These are phyloP conservation scores for Melangyna quadrimaculata DNA, from an alignment of 2,888 invertebrate genomes.

Conservation along the genomic window DNA sequence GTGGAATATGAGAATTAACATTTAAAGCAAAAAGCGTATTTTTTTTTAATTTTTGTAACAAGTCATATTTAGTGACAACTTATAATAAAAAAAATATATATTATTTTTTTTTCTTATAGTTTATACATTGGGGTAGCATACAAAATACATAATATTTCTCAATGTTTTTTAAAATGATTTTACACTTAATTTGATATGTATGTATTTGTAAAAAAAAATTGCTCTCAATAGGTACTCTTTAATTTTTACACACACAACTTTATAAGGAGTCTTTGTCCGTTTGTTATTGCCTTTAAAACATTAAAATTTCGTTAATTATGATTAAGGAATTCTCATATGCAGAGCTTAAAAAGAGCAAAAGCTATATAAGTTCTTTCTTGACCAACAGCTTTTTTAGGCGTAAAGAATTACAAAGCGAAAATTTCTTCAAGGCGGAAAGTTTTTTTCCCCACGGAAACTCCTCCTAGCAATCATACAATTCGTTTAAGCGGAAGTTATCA, in stretches of 20 bases:
- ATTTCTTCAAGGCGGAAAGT: no score
- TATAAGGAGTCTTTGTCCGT: not conserved
- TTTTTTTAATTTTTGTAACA: not conserved
- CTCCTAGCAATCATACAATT: no score
- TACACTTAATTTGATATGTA: not conserved
- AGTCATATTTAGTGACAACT: constrained; percentile 6
- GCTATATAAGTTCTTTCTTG: no score
- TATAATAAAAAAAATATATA: not conserved
- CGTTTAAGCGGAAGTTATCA: no score
- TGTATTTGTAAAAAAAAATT: not conserved
- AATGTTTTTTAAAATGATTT: not conserved
- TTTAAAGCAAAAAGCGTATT: constrained; percentile 23
- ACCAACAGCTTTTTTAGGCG: no score
- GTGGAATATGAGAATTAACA: constrained; percentile 21
- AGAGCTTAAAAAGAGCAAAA: not conserved
- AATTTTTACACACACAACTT: not conserved
- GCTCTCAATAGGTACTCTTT: not conserved
- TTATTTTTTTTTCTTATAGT: not conserved
- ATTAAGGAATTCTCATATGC: not conserved
- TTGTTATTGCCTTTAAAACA: not conserved
- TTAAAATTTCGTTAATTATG: not conserved
- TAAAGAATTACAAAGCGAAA: no score
- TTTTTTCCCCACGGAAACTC: no score
- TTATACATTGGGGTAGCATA: constrained; percentile 17
- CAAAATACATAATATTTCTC: not conserved